These are phyloP conservation scores for Catocala fraxini DNA, from an alignment of 2,888 invertebrate species.

Conservation along the genomic window DNA sequence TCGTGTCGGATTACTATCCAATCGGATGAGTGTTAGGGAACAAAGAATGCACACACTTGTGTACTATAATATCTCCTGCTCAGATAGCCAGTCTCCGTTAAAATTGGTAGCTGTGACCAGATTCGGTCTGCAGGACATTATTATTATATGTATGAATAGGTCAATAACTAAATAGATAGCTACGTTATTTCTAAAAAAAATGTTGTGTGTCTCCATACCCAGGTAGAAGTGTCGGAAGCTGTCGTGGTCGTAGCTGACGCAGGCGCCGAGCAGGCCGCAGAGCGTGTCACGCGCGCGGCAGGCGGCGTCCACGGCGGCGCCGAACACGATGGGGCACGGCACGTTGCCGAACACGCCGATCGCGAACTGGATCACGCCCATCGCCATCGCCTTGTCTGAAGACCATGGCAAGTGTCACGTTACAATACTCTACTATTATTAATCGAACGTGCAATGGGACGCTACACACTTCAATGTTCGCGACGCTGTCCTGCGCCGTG, in stretches of 20 bases:
- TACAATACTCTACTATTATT: not conserved
- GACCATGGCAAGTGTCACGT: too few relatives aligned
- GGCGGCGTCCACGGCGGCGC: slow-evolving; percentile 96
- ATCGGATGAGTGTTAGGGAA: too few relatives aligned
- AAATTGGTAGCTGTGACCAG: too few relatives aligned
- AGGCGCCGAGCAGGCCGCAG: slow-evolving; percentile 94
- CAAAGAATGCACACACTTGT: too few relatives aligned
- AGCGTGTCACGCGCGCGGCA: slow-evolving; percentile 95
- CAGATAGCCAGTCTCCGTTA: too few relatives aligned
- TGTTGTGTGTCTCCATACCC: slow-evolving; percentile 82
- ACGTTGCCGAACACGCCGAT: slow-evolving; percentile 98
- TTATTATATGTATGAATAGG: too few relatives aligned
- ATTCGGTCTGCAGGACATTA: too few relatives aligned
- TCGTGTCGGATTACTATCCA: too few relatives aligned
- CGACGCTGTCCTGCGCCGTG: too few relatives aligned
- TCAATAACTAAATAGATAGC: too few relatives aligned
- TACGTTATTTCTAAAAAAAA: not conserved
- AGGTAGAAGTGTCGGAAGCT: slow-evolving; percentile 94
- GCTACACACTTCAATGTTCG: too few relatives aligned
- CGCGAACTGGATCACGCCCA: slow-evolving; percentile 97
- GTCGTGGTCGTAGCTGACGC: slow-evolving; percentile 95
- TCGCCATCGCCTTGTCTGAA: slow-evolving; percentile 97
- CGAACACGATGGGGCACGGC: slow-evolving; percentile 98
- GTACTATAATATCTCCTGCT: too few relatives aligned
- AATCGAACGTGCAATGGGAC: not conserved